phyloP scores from a whole-genome alignment of 64 coral and sea anemone species.

The Stichodactyla helianthus region DNA sequence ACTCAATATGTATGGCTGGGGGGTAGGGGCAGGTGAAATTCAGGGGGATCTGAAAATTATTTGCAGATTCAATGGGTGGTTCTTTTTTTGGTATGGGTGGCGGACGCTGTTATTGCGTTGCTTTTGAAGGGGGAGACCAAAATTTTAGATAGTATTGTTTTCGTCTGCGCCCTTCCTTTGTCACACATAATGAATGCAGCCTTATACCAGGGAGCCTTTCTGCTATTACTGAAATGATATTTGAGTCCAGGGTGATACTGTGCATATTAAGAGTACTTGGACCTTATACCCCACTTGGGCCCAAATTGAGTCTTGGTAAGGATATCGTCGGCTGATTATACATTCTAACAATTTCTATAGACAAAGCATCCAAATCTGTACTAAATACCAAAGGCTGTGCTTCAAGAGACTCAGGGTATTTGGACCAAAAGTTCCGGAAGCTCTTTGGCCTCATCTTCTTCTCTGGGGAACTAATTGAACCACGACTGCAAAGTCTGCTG shows the following conservation, averaged over 20 bases:
- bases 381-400: constrained; percentile 19
- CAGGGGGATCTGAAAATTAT: no score
- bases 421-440: constrained; percentile 31
- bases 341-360: constrained; percentile 46
- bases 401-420: constrained; percentile 33
- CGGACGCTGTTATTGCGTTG: no score
- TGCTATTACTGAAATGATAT: background rate
- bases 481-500: constrained; percentile 5
- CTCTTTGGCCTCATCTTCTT: constrained; percentile 25
- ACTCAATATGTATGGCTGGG: no score
- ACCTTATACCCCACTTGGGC: background rate
- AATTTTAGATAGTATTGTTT: no score
- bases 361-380: constrained; percentile 41
- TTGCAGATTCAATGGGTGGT: no score
- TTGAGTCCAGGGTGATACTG: no score
- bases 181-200: no score
- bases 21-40: no score
- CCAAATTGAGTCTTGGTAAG: constrained; percentile 16
- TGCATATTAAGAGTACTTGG: background rate
- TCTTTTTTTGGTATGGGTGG: no score
- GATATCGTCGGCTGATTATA: constrained; percentile 31
- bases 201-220: no score
- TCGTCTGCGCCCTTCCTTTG: no score
- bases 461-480: background rate
- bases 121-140: no score